Evolutionary conservation across 2,797 vertebrate species (phyloP), one percentile per base, ranked within the genome.

Genomic region (Eospalax fontanierii): DNA sequence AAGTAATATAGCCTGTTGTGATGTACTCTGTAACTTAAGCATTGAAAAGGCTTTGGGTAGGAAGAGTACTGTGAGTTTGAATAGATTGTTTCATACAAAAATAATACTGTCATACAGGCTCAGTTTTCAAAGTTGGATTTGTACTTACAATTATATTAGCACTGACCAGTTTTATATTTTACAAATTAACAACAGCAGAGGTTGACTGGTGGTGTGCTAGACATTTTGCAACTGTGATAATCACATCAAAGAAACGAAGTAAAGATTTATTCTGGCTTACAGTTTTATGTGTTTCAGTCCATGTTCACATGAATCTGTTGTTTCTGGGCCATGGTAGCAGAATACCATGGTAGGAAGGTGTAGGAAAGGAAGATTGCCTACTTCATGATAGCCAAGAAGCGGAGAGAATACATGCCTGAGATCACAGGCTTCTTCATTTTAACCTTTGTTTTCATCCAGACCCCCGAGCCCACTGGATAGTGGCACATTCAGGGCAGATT

Each of bases 81-180:
- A 85, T 19, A 70, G 43, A 35, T 90, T 61, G 30, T 63, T 40
- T 88, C 46, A 68, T 74, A 6, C 8, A 90, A 88, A 87, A 90
- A 88, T 83, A 88, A 80, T 46, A 35, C 11, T 74, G 35, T 16
- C 63, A 57, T 22, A 84, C 21, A 65, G 12, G 11, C 78, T 71
- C 18, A 74, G 22, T 91, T 74, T 50, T 21, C 76, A 63, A 90
- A 83, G 26, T 87, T 87, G 76, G 35, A 83, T 66, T 68, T 95
- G 11, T 57, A 24, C 38, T 91, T 75, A 40, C 85, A 50, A 26
- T 81, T 70, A 33, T 83, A 6, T 84, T 95, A 50, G 38, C 4
- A 70, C 18, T n/a, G 88, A 70, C 1, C 61, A 46, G 28, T 79
- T 38, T 50, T 71, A 75, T 80, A 81, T 95, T 75, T 79, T 96